Evolutionary conservation across 2,888 invertebrate genomes (phyloP).

Genomic region (Temnothorax unifasciatus): DNA sequence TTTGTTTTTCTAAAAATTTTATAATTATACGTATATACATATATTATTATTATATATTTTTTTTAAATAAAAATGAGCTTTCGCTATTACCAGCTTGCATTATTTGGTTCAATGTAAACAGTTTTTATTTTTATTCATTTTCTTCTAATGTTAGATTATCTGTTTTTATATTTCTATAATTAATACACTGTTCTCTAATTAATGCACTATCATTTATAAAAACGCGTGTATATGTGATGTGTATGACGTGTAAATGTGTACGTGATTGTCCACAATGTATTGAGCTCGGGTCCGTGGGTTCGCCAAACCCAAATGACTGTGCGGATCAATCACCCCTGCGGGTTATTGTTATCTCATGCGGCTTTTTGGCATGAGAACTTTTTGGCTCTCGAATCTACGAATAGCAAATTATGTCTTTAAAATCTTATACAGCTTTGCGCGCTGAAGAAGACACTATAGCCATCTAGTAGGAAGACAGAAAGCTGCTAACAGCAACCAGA

Average conservation of each 20-base stretch:
- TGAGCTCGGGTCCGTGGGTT: background rate
- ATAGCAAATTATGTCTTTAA: background rate
- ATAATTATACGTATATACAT: background rate
- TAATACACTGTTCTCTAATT: too few species aligned
- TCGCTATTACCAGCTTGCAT: background rate
- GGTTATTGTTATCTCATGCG: background rate
- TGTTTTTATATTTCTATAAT: background rate
- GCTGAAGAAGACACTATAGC: background rate
- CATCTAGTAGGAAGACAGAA: constrained; percentile 11
- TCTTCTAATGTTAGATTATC: background rate
- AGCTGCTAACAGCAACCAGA: constrained; percentile 22
- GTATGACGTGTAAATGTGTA: background rate
- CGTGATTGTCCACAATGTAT: background rate
- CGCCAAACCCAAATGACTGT: background rate
- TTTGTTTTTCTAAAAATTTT: background rate
- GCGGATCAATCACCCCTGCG: background rate
- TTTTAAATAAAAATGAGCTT: background rate
- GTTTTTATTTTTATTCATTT: too few species aligned
- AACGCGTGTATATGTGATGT: too few species aligned
- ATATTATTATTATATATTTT: background rate
- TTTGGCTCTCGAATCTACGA: background rate
- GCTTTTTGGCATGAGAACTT: background rate
- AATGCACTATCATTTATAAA: background rate
- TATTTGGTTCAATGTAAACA: too few species aligned
- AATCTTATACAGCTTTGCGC: background rate